Evolutionary conservation across 1,140 invertebrate species (phyloP), one percentile per base, ranked within the genome.

Genomic region (Drosophila melanica): DNA sequence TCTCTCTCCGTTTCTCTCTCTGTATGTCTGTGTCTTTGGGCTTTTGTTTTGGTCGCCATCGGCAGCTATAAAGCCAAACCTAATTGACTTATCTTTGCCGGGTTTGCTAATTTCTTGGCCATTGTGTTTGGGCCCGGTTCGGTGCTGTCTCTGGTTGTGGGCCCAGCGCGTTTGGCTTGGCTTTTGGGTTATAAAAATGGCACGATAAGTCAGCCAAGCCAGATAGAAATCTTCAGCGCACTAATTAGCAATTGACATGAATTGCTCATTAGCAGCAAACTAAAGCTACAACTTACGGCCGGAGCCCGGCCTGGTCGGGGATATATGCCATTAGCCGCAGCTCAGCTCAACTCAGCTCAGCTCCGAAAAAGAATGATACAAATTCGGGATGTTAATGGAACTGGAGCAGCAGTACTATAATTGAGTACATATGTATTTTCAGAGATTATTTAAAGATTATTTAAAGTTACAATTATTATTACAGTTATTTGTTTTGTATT

Each of bases 211-310:
- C 81, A 90, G 75, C 76, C 64, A 63, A 75, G 71, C 63, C 81
- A 89, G 86, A 90, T 90, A 81, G 67, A 85, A 90, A 90, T 90
- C 81, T 87, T 66, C 81, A 74, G 65, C 85, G 84, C 73, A 90
- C 87, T 90, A 90, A 90, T 90, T 90, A 90, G 86, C 86, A 90
- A 90, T 90, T 90, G 86, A 90, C 86, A 90, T 90, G 81, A 90
- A 90, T 90, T 90, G 86, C 81, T 90, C 86, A 90, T 90, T 90
- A 90, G 86, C 79, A 86, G 86, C 73, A 89, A 87, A 84, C 82
- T 89, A 84, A 89, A 69, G 82, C 82, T 79, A 68, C 66, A 86
- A 87, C 86, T 70, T 79, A 70, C 68, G 64, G 74, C 59, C 51
- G 30, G 45, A 63, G 9, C 35, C 30, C 11, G 33, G 41, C 10